Evolutionary conservation across 2,113 vertebrate genomes (phyloP), one percentile per base, ranked within the genome.

Genomic region (Syrmaticus mikado): DNA sequence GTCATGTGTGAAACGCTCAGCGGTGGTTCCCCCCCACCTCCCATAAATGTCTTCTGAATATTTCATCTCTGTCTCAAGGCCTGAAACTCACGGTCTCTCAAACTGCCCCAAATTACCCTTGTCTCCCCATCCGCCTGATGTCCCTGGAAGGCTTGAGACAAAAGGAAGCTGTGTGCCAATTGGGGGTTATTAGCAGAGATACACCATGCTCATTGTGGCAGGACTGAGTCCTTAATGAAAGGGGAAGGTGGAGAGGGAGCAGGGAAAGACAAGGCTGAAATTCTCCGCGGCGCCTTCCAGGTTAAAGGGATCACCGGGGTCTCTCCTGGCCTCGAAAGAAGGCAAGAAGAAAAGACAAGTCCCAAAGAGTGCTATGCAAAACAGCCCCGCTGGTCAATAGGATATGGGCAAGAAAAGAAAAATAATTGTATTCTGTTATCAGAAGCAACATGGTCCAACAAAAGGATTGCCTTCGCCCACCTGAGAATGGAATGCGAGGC

Each of bases 401-500:
- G 82, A 48, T 50, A 90, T 1, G 41, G 85, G 88, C 85, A 82
- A 60, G 43, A 10, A 38, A 75, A 60, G 81, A 74, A 38, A 8
- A 57, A 93, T 41, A 79, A 95, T 85, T 96, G 94, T 95, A 96
- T 97, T 94, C 93, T 93, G 94, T 96, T 96, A 97, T 97, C 97
- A 96, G 93, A 50, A 94, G 96, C 94, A 90, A 96, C 91, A 90
- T 8, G 80, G 55, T 21, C 3, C 38, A 80, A 97, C 97, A 97
- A 98, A 97, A 97, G 96, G 97, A 95, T 93, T 40, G n/a, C 94
- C 84, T 65, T 85, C 75, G 97, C 97, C 97, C 98, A 98, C 98
- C 98, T 98, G 98, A 97, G 97, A 97, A 98, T 92, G 97, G 97
- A 98, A 98, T 98, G 97, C 38, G 77, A 95, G 97, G 96, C 93